Evolutionary conservation across 2,113 vertebrate species (phyloP), one percentile per base, ranked within the genome.

Genomic region (Ranitomeya imitator): DNA sequence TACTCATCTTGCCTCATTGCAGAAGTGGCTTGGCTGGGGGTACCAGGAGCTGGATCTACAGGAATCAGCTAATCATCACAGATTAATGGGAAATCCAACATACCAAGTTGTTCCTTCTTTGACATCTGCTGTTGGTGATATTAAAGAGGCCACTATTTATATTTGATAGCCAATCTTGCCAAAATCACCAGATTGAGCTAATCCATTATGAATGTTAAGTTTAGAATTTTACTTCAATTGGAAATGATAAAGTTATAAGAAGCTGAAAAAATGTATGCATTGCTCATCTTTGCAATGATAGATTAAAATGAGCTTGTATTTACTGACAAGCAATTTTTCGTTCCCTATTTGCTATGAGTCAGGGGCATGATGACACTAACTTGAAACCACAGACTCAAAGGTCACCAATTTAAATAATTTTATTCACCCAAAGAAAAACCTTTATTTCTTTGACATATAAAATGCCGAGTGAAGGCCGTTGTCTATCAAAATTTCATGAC

Each of bases 401-500:
- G 80, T 88, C 83, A 83, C n/a, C 67, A 8, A 77, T 88, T 88
- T 88, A 45, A 88, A 88, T 88, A 77, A 88, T 83, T 84, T 67
- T 83, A 88, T 88, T 84, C 80, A 84, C 65, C 71, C 26, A 88
- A 84, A 78, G 87, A 67, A 78, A 45, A 88, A 84, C 80, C 80
- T 88, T 88, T 78, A 88, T 84, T 88, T 88, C 79, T 84, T 55
- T 88, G 87, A 88, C 87, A 84, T 84, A 83, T 76, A 84, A 76
- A 88, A 88, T 85, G 73, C 87, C n/a, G 74, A 84, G 60, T 85
- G 82, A 88, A 88, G 87, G 87, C 87, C 87, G 37, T 54, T 79
- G 82, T 84, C 87, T 85, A 85, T 88, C 87, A 88, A 88, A 85
- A 85, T 85, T 88, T 88, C 82, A 78, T 88, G 87, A 88, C 60